Evolutionary conservation across 2,888 invertebrate genomes (phyloP).

Genomic region (Beris chalybata): DNA sequence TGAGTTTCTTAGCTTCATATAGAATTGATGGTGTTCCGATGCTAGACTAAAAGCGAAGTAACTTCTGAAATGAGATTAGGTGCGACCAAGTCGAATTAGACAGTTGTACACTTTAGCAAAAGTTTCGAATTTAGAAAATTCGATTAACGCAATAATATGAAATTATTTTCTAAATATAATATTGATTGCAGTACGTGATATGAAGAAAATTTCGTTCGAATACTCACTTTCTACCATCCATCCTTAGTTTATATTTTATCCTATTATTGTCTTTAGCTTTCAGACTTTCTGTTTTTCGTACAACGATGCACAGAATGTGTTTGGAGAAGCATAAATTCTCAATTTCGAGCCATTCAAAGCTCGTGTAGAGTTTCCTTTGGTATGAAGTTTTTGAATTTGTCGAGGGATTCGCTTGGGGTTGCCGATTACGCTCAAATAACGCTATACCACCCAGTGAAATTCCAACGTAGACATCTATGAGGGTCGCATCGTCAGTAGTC

Average conservation of each 20-base stretch:
- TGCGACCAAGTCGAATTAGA: neutral
- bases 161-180: too few relatives aligned
- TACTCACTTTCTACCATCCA: constrained; percentile 71
- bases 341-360: constrained; percentile 71
- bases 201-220: neutral
- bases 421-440: constrained; percentile 39
- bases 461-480: constrained; percentile 66
- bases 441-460: constrained; percentile 65
- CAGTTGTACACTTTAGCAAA: neutral
- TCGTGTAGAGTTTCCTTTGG: constrained; percentile 54
- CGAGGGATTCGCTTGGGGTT: constrained; percentile 24
- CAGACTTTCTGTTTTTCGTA: constrained; percentile 59
- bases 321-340: constrained; percentile 77
- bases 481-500: constrained; percentile 63
- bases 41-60: constrained; percentile 76
- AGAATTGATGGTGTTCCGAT: constrained; percentile 77
- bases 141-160: too few relatives aligned
- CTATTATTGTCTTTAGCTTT: constrained; percentile 62
- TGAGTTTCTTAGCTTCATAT: constrained; percentile 71
- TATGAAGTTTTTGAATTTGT: constrained; percentile 45
- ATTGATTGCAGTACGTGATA: neutral
- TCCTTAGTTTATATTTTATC: constrained; percentile 72
- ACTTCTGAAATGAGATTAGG: constrained; percentile 56
- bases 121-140: too few relatives aligned
- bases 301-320: constrained; percentile 67